A percentile compares a stretch with the other conserved stretches of the same genome.
Conservation (phyloP, 2,797 vertebrate species). For the Otolemur crassicaudatus region DNA sequence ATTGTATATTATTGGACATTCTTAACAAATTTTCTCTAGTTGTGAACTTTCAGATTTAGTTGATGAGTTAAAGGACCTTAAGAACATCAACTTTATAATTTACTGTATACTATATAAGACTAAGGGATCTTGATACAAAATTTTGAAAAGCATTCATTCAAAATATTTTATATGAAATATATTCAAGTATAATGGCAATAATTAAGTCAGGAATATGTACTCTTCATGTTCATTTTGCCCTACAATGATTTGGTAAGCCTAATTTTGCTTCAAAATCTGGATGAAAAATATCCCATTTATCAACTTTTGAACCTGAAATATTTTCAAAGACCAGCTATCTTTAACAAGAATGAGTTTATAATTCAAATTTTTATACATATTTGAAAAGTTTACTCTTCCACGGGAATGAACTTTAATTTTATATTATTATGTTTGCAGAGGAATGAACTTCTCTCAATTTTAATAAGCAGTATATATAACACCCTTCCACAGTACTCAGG, state of each 20-base stretch:
- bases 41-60: neutral
- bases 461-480: neutral
- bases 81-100: slow-evolving; percentile 40
- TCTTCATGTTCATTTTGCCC: neutral
- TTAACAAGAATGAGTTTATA: neutral
- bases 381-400: neutral
- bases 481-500: neutral
- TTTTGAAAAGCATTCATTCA: slow-evolving; percentile 28
- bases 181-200: neutral
- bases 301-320: neutral
- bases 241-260: neutral
- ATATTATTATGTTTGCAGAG: neutral
- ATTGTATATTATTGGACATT: neutral
- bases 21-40: neutral
- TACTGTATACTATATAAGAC: neutral
- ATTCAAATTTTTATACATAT: slow-evolving; percentile 12
- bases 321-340: neutral
- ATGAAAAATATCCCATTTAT: neutral
- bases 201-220: neutral
- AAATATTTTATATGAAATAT: neutral
- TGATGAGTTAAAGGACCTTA: neutral
- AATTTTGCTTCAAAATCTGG: slow-evolving; percentile 8
- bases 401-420: slow-evolving; percentile 45
- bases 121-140: neutral
- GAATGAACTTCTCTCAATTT: neutral